These are phyloP conservation scores for Phortica okadai DNA, from an alignment of 2,888 invertebrate species.

Conservation along the genomic window DNA sequence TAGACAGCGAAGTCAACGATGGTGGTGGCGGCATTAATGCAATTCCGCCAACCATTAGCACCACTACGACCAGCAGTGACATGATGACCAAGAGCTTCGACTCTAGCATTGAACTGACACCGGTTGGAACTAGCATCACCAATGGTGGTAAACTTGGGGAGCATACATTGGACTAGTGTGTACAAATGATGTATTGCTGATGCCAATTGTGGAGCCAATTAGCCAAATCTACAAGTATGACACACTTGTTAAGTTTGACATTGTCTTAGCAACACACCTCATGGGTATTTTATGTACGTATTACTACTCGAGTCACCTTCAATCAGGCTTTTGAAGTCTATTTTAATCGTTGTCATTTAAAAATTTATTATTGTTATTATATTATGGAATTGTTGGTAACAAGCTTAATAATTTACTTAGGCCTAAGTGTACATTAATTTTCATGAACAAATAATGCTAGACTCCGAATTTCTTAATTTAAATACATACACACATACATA, in stretches of 20 bases:
- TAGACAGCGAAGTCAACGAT: slow-evolving; percentile 72
- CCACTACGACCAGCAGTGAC: slow-evolving; percentile 69
- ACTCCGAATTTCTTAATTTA: background rate
- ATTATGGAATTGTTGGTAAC: slow-evolving; percentile 51
- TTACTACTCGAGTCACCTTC: slow-evolving; percentile 7
- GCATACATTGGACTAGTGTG: slow-evolving; percentile 54
- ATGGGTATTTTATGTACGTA: slow-evolving; percentile 12
- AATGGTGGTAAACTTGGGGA: slow-evolving; percentile 59
- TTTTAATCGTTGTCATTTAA: slow-evolving; percentile 50
- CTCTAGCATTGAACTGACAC: slow-evolving; percentile 68
- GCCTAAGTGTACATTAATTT: slow-evolving; percentile 40
- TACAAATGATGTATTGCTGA: slow-evolving; percentile 38
- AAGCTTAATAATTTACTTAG: slow-evolving; percentile 48
- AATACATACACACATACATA: background rate
- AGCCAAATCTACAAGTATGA: slow-evolving; percentile 54
- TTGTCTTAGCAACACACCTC: slow-evolving; percentile 11
- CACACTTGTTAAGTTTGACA: slow-evolving; percentile 22
- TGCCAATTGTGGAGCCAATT: slow-evolving; percentile 45
- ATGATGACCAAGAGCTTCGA: slow-evolving; percentile 72
- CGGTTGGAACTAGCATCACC: slow-evolving; percentile 58
- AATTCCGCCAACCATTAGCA: slow-evolving; percentile 58
- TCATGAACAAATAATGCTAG: slow-evolving; percentile 17
- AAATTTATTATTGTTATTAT: slow-evolving; percentile 46
- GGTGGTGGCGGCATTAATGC: slow-evolving; percentile 55
- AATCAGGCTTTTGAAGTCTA: slow-evolving; percentile 26